phyloP scores from a whole-genome alignment of 2,888 invertebrate species.

The Sabatieria punctata region DNA sequence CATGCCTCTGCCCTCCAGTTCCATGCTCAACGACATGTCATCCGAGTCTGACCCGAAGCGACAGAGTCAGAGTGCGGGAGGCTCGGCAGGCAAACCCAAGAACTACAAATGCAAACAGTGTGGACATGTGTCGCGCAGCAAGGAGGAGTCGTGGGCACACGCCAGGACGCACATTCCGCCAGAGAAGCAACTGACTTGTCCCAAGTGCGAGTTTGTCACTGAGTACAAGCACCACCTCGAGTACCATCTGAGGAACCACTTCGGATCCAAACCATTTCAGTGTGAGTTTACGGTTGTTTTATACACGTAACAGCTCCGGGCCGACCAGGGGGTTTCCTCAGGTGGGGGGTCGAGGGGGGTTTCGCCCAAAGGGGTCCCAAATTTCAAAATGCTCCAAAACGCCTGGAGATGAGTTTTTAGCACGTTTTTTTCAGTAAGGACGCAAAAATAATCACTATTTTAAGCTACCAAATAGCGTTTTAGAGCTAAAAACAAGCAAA shows the following conservation, averaged over 20 bases:
- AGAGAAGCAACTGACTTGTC: slow-evolving; percentile 75
- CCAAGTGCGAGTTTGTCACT: slow-evolving; percentile 86
- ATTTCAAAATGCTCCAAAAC: too few species aligned
- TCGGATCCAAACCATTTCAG: slow-evolving; percentile 83
- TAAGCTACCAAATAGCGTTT: too few species aligned
- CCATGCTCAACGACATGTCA: too few species aligned
- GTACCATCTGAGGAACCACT: slow-evolving; percentile 85
- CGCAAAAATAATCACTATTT: too few species aligned
- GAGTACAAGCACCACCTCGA: slow-evolving; percentile 97
- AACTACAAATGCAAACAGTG: slow-evolving; percentile 84
- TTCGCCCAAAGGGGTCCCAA: too few species aligned
- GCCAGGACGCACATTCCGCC: slow-evolving; percentile 69
- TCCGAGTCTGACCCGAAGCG: neutral
- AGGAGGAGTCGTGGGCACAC: slow-evolving; percentile 85
- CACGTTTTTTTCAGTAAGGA: too few species aligned
- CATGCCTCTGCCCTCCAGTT: neutral
- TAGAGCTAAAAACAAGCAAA: too few species aligned
- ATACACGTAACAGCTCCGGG: too few species aligned
- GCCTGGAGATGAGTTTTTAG: too few species aligned
- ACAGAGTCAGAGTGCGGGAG: neutral
- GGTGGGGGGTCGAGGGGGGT: too few species aligned
- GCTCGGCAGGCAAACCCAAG: slow-evolving; percentile 40
- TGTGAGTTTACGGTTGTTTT: too few species aligned
- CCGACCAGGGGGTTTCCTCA: too few species aligned
- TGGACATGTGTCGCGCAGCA: slow-evolving; percentile 61